Conservation (phyloP, 2,888 invertebrate species). For the Drosophila maculinotata region DNA sequence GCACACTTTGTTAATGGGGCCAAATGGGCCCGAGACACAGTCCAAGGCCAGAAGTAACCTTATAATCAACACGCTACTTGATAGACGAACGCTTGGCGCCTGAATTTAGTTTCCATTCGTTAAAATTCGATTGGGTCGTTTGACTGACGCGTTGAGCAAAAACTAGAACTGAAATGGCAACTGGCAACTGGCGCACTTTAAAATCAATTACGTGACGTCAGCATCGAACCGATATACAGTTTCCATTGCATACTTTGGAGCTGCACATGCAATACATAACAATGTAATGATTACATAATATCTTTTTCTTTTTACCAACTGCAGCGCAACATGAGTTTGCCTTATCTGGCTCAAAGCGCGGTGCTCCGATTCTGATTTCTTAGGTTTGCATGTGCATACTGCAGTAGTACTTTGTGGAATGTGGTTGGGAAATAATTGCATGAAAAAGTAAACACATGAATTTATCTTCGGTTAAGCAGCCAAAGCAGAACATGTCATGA, state of each 20-base stretch:
- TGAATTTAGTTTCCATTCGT: neutral
- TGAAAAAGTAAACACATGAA: too few species aligned
- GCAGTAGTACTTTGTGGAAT: too few species aligned
- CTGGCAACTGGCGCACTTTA: constrained; percentile 27
- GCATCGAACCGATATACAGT: constrained; percentile 17
- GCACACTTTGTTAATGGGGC: too few species aligned
- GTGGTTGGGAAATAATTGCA: too few species aligned
- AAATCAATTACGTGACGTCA: constrained; percentile 67
- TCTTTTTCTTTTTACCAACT: constrained; percentile 29
- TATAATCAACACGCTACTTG: constrained; percentile 1
- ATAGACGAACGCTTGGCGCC: neutral
- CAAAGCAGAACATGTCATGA: too few species aligned
- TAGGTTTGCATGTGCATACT: too few species aligned
- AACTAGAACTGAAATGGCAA: constrained; percentile 10
- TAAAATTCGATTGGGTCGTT: constrained; percentile 2
- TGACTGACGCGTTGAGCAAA: neutral
- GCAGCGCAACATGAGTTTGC: constrained; percentile 18
- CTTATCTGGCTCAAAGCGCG: constrained; percentile 30
- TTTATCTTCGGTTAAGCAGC: too few species aligned
- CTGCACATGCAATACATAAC: constrained; percentile 33
- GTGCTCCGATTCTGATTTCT: neutral
- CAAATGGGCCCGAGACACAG: too few species aligned
- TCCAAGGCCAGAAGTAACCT: neutral
- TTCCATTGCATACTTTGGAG: constrained; percentile 44
- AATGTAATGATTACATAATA: too few species aligned